Base-by-base conservation (phyloP, 2,113 vertebrate genomes). In the Heliornis fulica region DNA sequence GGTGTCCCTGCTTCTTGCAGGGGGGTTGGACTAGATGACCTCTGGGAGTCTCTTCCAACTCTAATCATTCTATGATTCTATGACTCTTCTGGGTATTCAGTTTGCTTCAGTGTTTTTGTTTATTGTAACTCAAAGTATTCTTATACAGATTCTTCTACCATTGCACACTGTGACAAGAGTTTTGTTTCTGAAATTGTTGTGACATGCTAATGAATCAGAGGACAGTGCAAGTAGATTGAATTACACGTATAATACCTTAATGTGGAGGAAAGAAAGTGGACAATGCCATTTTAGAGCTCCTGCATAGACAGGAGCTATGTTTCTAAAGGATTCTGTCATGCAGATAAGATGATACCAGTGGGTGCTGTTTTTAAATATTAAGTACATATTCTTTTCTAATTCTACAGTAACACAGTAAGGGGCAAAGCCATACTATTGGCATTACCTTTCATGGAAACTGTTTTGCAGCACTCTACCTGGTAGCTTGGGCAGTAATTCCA, bases 31-130 rank as follows among this genome's bases (percentile, higher is more conserved):
- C n/a, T n/a, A n/a, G n/a, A n/a, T n/a, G n/a, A n/a, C n/a, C n/a
- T n/a, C n/a, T n/a, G n/a, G n/a, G n/a, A n/a, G n/a, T n/a, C n/a
- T n/a, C n/a, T n/a, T n/a, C n/a, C n/a, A n/a, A n/a, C n/a, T n/a
- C n/a, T n/a, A n/a, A n/a, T n/a, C n/a, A n/a, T n/a, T n/a, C n/a
- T n/a, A n/a, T n/a, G n/a, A n/a, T n/a, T n/a, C n/a, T n/a, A n/a
- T n/a, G n/a, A n/a, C n/a, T n/a, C 83, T 23, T 76, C 60, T 46
- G 36, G 59, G 77, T 51, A 61, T 87, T 97, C 80, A 4, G 12
- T 87, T 87, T 70, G 82, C 90, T 90, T 71, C 87, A n/a, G 17
- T 78, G 91, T 64, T 57, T 72, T 84, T 91, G 79, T 79, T 89
- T 50, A 53, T 87, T 77, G 57, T 15, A 45, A 48, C 85, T 87